Percentiles rank a stretch among this genome's conserved stretches.
Conservation (phyloP, 2,113 vertebrate species). For the Campylomormyrus numenius region DNA sequence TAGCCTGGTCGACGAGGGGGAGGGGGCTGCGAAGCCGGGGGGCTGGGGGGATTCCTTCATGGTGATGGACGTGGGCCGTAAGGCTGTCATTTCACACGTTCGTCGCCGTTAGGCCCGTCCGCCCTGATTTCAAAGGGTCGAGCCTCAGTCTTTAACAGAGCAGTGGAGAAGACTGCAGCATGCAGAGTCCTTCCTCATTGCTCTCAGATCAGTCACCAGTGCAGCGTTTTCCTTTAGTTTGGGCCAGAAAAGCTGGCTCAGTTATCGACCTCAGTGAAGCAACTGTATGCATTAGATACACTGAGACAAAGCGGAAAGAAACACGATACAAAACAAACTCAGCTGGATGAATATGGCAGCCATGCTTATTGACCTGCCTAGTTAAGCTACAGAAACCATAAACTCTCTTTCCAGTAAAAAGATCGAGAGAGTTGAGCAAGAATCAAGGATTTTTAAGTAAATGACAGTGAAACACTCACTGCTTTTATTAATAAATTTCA, state of each 20-base stretch:
- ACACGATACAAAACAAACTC: background rate
- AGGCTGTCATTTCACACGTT: background rate
- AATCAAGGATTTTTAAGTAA: background rate
- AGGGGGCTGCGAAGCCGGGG: background rate
- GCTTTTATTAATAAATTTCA: constrained; percentile 1
- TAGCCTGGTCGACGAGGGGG: background rate
- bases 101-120: background rate
- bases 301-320: background rate
- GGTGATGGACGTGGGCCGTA: background rate
- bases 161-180: no score
- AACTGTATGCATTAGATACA: background rate
- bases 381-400: background rate
- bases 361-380: background rate
- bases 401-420: background rate
- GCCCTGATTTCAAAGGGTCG: background rate
- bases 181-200: background rate
- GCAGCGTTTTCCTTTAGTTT: background rate
- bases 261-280: background rate
- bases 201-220: background rate
- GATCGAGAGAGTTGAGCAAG: background rate
- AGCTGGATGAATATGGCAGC: background rate
- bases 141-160: background rate
- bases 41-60: background rate
- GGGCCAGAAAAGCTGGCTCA: background rate
- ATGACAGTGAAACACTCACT: background rate